Percentiles rank a stretch among this genome's conserved stretches.
Conservation (phyloP, 1,140 invertebrate species). For the Drosophila azteca region DNA sequence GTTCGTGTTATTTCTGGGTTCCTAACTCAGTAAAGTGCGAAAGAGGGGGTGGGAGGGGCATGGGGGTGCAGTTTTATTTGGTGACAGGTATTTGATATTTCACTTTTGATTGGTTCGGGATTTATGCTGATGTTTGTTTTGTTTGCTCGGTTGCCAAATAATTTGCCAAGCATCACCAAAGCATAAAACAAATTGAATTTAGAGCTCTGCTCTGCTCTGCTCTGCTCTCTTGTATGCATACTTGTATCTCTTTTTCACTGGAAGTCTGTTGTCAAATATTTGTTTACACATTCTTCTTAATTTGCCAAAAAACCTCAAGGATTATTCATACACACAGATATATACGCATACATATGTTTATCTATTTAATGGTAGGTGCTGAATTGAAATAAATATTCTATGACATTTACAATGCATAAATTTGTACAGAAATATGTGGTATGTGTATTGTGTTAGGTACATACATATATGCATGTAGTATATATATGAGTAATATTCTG, state of each 20-base stretch:
- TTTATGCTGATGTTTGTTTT: conserved; percentile 50
- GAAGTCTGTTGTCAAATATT: neutral
- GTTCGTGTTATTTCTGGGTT: conserved; percentile 25
- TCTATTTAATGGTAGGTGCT: no score
- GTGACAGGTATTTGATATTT: conserved; percentile 68
- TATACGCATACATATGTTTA: no score
- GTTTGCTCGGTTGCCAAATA: conserved; percentile 36
- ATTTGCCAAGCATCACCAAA: conserved; percentile 10
- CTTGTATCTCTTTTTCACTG: neutral
- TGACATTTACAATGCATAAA: no score
- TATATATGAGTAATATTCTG: no score
- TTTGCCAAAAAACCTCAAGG: no score
- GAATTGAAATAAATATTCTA: no score
- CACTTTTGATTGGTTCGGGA: conserved; percentile 57
- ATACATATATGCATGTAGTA: no score
- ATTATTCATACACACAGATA: no score
- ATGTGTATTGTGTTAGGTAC: no score
- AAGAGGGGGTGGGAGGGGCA: no score
- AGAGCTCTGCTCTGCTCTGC: neutral
- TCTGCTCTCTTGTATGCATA: no score
- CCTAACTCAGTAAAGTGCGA: neutral
- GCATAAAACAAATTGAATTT: conserved; percentile 23
- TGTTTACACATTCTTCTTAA: neutral
- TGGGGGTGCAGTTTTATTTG: conserved; percentile 44
- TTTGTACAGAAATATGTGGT: no score